phyloP scores from a whole-genome alignment of 2,888 invertebrate genomes.

The Scaptomyza parva region DNA sequence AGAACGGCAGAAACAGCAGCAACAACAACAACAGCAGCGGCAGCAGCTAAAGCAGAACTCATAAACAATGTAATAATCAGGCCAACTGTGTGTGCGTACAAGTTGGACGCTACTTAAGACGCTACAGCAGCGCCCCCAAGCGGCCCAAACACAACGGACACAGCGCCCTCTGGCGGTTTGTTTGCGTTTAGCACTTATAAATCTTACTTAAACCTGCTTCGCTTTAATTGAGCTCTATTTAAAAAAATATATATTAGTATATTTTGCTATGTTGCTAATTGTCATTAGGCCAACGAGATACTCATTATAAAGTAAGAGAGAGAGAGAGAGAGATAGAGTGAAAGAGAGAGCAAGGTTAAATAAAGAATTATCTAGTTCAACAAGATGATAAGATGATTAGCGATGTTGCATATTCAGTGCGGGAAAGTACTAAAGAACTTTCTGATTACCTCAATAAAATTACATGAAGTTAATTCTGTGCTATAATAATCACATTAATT shows the following conservation, averaged over 20 bases:
- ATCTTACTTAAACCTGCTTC: constrained; percentile 70
- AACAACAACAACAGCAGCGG: constrained; percentile 23
- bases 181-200: constrained; percentile 58
- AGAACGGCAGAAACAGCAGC: constrained; percentile 46
- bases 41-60: constrained; percentile 50
- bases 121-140: constrained; percentile 40
- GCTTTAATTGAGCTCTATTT: constrained; percentile 72
- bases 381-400: constrained; percentile 1
- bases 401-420: constrained; percentile 3
- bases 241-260: constrained; percentile 56
- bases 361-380: constrained; percentile 17
- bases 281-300: constrained; percentile 52
- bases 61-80: constrained; percentile 78
- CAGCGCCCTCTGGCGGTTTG: constrained; percentile 42
- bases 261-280: constrained; percentile 65
- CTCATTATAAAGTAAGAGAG: constrained; percentile 19
- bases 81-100: constrained; percentile 57
- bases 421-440: background rate
- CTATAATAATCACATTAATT: background rate
- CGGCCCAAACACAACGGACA: constrained; percentile 20
- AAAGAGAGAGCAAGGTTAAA: constrained; percentile 13
- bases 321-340: no score
- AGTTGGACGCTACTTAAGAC: constrained; percentile 51
- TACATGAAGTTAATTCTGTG: no score
- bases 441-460: no score